Conservation (phyloP, 2,888 invertebrate genomes). For the Patella ulyssiponensis region DNA sequence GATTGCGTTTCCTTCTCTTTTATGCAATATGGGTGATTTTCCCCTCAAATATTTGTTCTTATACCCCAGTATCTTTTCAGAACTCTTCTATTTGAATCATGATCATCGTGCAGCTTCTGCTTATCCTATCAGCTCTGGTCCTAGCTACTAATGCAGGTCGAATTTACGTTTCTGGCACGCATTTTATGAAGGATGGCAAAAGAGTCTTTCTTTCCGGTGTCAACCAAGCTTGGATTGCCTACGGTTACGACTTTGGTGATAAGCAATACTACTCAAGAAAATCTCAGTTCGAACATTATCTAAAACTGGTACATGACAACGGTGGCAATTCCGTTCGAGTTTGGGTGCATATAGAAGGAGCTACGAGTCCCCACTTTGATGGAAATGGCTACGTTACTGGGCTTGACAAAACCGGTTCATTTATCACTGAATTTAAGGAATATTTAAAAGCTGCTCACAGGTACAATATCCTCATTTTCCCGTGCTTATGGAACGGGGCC, state of each 20-base stretch:
- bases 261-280: conserved; percentile 32
- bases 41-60: too few relatives aligned
- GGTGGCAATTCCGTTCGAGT: conserved; percentile 46
- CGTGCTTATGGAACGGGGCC: conserved; percentile 50
- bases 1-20: too few relatives aligned
- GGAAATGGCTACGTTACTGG: conserved; percentile 47
- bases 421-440: conserved; percentile 43
- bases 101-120: too few relatives aligned
- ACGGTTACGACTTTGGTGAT: conserved; percentile 45
- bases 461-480: conserved; percentile 44
- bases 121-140: too few relatives aligned
- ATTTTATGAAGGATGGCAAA: conserved; percentile 25
- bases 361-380: conserved; percentile 53
- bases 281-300: conserved; percentile 26
- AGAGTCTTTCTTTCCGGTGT: conserved; percentile 43
- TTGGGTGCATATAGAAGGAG: conserved; percentile 60
- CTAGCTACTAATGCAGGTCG: neutral
- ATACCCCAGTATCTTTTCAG: too few relatives aligned
- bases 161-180: conserved; percentile 18
- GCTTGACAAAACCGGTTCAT: conserved; percentile 36
- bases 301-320: conserved; percentile 26
- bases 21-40: too few relatives aligned
- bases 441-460: conserved; percentile 42
- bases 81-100: too few relatives aligned
- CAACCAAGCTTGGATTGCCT: conserved; percentile 46